Evolutionary conservation across 1,140 invertebrate genomes (phyloP), one percentile per base, ranked within the genome.

Genomic region (Plodia interpunctella): DNA sequence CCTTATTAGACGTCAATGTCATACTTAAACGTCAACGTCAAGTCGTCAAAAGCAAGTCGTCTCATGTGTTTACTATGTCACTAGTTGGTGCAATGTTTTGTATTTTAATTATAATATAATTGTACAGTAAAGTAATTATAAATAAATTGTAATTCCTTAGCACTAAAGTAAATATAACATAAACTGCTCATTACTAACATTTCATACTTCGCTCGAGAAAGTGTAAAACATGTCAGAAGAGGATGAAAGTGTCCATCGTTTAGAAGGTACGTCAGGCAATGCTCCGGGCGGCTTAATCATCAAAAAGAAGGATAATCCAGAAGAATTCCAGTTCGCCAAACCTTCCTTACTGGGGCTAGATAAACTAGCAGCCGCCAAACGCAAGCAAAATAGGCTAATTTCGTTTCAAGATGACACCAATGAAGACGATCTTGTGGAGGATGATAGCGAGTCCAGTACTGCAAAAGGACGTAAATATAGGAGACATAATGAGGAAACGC

Each of bases 321-420:
- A 90, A 55, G 92, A 94, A 49, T 94, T 95, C 76, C 97, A 97
- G 90, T 94, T 95, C 70, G 95, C 96, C 0, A 93, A 94, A 69
- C 91, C 91, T 11, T 98, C 97, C 0, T 76, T 96, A 11, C 87
- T 98, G 6, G 97, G 97, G 0, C 90, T 99, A 18, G 97, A 99
- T 81, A 95, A 94, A 83, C 83, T 99, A 56, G 97, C 97, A 6
- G 94, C 93, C 28, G 90, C 93, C 59, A 94, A 94, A 65, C 90
- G 94, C 9, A 92, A 92, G 61, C 92, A 94, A 78, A 91, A 93
- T 17, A 85, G 91, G 5, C 83, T 95, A 72, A 92, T 93, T 69
- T 95, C 92, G 10, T 94, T 92, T 70, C 90, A 91, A 76, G 92
- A 93, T 49, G 91, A 91, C 51, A 93, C 93, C 54, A 92, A 92